A percentile compares a stretch with the other conserved stretches of the same genome.
These are phyloP conservation scores for Argyresthia albistria DNA, from an alignment of 2,888 invertebrate genomes.

Conservation along the genomic window DNA sequence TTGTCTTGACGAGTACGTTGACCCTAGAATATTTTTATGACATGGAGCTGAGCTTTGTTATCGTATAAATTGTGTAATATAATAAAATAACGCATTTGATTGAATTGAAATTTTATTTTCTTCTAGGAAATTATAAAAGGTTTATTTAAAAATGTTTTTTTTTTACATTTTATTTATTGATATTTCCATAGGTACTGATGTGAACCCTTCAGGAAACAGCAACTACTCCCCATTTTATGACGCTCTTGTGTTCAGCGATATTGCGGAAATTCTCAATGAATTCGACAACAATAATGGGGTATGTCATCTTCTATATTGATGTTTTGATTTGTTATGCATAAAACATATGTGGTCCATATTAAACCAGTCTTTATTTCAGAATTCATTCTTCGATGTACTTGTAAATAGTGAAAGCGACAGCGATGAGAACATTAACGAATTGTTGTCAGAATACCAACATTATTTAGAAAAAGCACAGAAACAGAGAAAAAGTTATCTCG, in stretches of 20 bases:
- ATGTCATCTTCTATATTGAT: slow-evolving; percentile 17
- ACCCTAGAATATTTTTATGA: too few species aligned
- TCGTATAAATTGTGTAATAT: too few species aligned
- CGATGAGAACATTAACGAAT: slow-evolving; percentile 47
- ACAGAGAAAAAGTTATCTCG: slow-evolving; percentile 37
- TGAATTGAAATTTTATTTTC: too few species aligned
- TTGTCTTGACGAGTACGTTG: too few species aligned
- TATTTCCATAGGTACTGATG: slow-evolving; percentile 30
- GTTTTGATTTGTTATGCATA: too few species aligned
- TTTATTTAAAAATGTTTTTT: too few species aligned
- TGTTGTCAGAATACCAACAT: slow-evolving; percentile 51
- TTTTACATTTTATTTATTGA: too few species aligned
- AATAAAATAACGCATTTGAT: too few species aligned
- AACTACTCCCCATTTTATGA: slow-evolving; percentile 40
- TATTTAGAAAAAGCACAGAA: slow-evolving; percentile 55
- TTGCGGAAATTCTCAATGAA: slow-evolving; percentile 53
- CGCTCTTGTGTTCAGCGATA: slow-evolving; percentile 51
- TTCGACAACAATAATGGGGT: slow-evolving; percentile 43
- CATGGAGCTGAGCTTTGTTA: too few species aligned
- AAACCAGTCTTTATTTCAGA: slow-evolving; percentile 24
- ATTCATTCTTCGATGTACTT: slow-evolving; percentile 28
- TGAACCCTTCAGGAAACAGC: slow-evolving; percentile 31
- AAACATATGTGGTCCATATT: not conserved
- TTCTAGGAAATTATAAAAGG: too few species aligned
- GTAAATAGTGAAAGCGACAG: slow-evolving; percentile 36